phyloP scores from a whole-genome alignment of 2,888 invertebrate genomes.

The Platycheirus albimanus region DNA sequence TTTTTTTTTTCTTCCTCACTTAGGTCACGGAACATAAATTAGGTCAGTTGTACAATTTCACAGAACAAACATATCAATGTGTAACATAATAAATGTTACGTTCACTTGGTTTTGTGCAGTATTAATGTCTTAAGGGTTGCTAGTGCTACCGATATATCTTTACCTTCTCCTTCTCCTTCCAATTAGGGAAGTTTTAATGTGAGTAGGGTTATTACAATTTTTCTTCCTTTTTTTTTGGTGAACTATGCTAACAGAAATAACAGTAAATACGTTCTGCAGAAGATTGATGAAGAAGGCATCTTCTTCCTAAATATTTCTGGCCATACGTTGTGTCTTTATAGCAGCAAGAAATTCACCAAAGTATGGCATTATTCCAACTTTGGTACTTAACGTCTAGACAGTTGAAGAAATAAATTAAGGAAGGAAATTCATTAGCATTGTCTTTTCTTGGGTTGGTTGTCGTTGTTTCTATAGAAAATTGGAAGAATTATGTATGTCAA shows the following conservation, averaged over 20 bases:
- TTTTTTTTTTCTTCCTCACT: conserved; percentile 6
- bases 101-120: too few species aligned
- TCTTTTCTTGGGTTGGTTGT: too few species aligned
- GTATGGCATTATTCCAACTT: not conserved
- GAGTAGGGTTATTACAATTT: not conserved
- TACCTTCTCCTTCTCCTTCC: too few species aligned
- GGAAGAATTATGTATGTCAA: too few species aligned
- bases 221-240: not conserved
- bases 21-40: conserved; percentile 58
- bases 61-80: conserved; percentile 11
- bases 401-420: not conserved
- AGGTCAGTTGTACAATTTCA: conserved; percentile 65
- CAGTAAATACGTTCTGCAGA: not conserved
- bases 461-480: too few species aligned
- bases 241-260: not conserved
- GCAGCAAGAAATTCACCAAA: not conserved
- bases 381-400: not conserved
- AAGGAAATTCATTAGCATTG: not conserved
- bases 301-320: not conserved
- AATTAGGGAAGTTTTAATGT: not conserved
- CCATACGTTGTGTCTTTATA: not conserved
- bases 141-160: not conserved
- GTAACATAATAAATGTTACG: not conserved
- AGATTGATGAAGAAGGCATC: not conserved
- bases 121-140: not conserved